Evolutionary conservation across 2,113 vertebrate genomes (phyloP), one percentile per base, ranked within the genome.

Genomic region (Callionymus lyra): DNA sequence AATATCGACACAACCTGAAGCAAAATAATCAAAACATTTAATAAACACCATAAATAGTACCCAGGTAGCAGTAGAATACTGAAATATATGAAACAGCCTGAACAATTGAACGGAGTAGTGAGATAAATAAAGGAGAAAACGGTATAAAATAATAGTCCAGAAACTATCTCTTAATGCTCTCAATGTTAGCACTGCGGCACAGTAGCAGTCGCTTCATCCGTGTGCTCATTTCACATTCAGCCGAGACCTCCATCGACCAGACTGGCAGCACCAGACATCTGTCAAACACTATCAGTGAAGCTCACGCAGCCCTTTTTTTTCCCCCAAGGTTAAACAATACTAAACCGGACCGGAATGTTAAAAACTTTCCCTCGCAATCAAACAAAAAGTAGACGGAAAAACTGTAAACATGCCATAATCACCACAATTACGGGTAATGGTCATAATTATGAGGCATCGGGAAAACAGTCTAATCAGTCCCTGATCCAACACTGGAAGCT

Each of bases 201-300:
- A 50, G 36, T 44, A 27, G 27, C 36, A 53, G 42, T n/a, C 9
- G 43, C 14, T 16, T 21, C 41, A 44, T 47, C 38, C 21, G 43
- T 44, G 46, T 54, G 37, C 57, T 69, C 53, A n/a, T 39, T 56
- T 64, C 38, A 65, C 55, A 53, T 70, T 72, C 44, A 56, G 36
- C 21, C 35, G 59, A 63, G 59, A 64, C 17, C 13, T 40, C 12
- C 32, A 68, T 44, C 48, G 46, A 47, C 39, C 21, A n/a, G n/a
- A n/a, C n/a, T n/a, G n/a, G n/a, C n/a, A n/a, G n/a, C n/a, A n/a
- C n/a, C n/a, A 8, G 48, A 8, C 11, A 39, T 49, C 41, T 50
- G 31, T 47, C 50, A n/a, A 19, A 53, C 40, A 41, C 52, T 19
- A 19, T 19, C 27, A 37, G 17, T 10, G 50, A 38, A 41, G 55